A percentile compares a stretch with the other conserved stretches of the same genome.
Conservation (phyloP, 2,113 vertebrate species). For the Phasianus colchicus region DNA sequence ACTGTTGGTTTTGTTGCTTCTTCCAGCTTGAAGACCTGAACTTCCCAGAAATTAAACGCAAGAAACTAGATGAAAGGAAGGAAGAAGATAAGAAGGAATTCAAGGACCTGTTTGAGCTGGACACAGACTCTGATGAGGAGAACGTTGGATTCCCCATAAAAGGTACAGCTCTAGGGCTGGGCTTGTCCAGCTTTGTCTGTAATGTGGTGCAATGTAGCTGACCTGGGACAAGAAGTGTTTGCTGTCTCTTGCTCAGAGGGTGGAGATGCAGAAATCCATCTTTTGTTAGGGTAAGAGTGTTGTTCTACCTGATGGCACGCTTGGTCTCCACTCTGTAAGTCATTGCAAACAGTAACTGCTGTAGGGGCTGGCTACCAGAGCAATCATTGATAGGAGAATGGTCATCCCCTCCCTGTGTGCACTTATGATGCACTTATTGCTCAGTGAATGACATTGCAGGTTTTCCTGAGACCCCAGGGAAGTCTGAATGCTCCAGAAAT, state of each 20-base stretch:
- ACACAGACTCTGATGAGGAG: conserved; percentile 83
- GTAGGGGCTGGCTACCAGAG: neutral
- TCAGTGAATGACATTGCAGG: fast-evolving
- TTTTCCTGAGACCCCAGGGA: neutral
- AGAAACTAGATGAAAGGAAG: conserved; percentile 82
- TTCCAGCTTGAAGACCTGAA: conserved; percentile 91
- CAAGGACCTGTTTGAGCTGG: conserved; percentile 90
- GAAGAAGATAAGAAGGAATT: conserved; percentile 89
- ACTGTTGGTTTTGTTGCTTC: neutral
- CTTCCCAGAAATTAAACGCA: conserved; percentile 92
- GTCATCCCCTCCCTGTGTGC: neutral
- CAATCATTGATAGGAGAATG: neutral
- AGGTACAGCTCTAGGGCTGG: conserved; percentile 72
- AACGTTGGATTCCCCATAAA: conserved; percentile 66
- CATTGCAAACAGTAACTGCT: neutral
- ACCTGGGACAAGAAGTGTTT: neutral
- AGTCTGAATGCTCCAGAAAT: neutral
- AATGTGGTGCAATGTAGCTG: neutral
- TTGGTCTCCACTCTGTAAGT: fast-evolving
- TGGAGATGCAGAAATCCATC: neutral
- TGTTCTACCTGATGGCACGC: neutral
- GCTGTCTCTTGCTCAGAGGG: neutral
- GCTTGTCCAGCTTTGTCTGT: neutral
- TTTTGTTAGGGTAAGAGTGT: neutral
- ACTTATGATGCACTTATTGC: neutral